Conservation (phyloP, 1,140 invertebrate genomes). For the Cotesia glomerata region DNA sequence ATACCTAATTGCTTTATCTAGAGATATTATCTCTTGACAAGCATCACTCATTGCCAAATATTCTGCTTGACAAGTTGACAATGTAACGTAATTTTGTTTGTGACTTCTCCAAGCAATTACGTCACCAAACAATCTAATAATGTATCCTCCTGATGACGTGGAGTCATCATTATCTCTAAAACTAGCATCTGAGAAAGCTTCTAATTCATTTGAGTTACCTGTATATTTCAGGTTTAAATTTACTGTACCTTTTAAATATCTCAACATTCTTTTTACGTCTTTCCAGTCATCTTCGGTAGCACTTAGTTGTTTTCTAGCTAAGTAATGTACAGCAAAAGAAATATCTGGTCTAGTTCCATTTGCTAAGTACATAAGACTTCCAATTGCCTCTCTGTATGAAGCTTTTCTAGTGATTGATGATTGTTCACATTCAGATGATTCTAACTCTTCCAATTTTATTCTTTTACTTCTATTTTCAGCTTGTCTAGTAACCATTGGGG, state of each 20-base stretch:
- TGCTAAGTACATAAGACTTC: constrained; percentile 1
- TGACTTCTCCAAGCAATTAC: no score
- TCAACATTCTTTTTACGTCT: no score
- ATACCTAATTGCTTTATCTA: constrained; percentile 3
- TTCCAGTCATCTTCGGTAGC: constrained; percentile 7
- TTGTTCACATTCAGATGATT: not conserved
- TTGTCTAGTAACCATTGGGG: no score
- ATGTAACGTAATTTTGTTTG: constrained; percentile 24
- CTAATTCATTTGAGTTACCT: no score
- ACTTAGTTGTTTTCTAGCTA: constrained; percentile 32
- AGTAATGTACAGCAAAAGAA: no score
- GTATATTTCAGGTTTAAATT: no score
- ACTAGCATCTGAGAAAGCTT: no score
- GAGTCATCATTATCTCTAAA: no score
- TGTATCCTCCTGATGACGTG: no score
- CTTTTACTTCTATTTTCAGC: not conserved
- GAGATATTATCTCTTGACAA: constrained; percentile 11
- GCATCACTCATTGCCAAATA: constrained; percentile 9
- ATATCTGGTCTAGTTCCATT: no score
- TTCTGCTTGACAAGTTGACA: constrained; percentile 21
- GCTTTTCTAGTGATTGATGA: constrained; percentile 13
- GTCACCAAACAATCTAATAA: no score
- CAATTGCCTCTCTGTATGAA: constrained; percentile 44
- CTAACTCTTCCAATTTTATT: not conserved
- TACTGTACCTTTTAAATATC: no score